A percentile compares a stretch with the other conserved stretches of the same genome.
Evolutionary conservation across 2,113 vertebrate species (phyloP).

Genomic region (Sylvia atricapilla): DNA sequence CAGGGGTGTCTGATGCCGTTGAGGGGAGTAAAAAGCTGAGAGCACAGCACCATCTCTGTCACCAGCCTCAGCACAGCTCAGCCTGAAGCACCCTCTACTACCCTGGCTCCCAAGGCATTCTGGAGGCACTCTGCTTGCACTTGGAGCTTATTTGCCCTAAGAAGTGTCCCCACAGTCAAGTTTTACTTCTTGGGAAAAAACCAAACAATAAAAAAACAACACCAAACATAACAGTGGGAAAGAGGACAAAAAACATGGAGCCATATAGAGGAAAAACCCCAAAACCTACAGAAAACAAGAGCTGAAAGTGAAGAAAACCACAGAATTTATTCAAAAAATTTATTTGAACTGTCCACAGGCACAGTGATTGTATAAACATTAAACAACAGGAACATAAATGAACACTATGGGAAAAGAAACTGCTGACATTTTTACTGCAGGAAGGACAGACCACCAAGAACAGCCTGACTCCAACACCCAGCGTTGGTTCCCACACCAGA

Average conservation of each 20-base stretch:
- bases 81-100: not conserved
- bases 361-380: constrained; percentile 4
- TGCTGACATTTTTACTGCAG: constrained; percentile 58
- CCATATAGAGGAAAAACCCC: not conserved
- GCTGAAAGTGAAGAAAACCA: constrained; percentile 14
- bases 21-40: not conserved
- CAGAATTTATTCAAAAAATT: not conserved
- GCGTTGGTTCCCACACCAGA: constrained; percentile 71
- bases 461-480: constrained; percentile 57
- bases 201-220: not conserved
- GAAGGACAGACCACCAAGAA: constrained; percentile 70
- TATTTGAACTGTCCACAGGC: constrained; percentile 17
- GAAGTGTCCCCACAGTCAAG: not conserved
- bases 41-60: not conserved
- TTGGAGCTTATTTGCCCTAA: not conserved
- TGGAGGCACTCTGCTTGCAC: not conserved
- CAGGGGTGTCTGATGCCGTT: not conserved
- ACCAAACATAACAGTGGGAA: not conserved
- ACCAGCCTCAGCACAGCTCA: not conserved
- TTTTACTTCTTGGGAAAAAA: not conserved
- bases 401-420: constrained; percentile 55
- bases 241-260: not conserved
- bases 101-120: not conserved
- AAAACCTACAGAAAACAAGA: not conserved
- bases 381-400: constrained; percentile 49